Evolutionary conservation across 53 echinoderm and acorn worm genomes (phyloP).

Genomic region (Temnopleurus reevesii): DNA sequence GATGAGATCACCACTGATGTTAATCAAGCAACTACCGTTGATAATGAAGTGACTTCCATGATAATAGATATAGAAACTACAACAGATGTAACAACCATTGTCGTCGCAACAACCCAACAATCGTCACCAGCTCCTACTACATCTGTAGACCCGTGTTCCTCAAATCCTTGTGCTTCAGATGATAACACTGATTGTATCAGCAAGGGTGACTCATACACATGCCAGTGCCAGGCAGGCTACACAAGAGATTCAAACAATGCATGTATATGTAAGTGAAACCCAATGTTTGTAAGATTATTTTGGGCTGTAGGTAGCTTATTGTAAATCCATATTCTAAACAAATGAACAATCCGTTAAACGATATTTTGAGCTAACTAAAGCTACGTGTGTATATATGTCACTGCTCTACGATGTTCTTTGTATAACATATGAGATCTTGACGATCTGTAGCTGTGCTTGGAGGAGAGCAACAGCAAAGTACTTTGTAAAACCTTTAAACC

Average conservation of each 20-base stretch:
- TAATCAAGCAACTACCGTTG: background rate
- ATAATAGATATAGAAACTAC: background rate
- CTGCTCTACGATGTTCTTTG: too few relatives aligned
- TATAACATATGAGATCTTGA: too few relatives aligned
- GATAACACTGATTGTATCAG: slow-evolving; percentile 29
- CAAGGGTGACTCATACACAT: background rate
- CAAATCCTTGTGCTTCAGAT: slow-evolving; percentile 3
- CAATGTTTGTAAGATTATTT: too few relatives aligned
- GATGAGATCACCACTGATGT: background rate
- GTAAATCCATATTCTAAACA: too few relatives aligned
- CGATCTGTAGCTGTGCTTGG: too few relatives aligned
- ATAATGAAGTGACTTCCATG: background rate
- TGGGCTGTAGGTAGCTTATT: too few relatives aligned
- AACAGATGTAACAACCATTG: background rate
- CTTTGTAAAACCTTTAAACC: too few relatives aligned
- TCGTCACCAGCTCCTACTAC: background rate
- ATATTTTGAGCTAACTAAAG: too few relatives aligned
- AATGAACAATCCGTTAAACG: too few relatives aligned
- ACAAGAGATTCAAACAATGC: slow-evolving; percentile 19
- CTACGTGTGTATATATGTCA: too few relatives aligned
- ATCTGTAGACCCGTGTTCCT: slow-evolving; percentile 28
- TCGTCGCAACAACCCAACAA: background rate
- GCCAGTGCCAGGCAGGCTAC: slow-evolving; percentile 36
- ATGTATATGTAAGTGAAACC: slow-evolving; percentile 39
- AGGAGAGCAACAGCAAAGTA: too few relatives aligned